Evolutionary conservation across 2,797 vertebrate species (phyloP), one percentile per base, ranked within the genome.

Genomic region (Ispidina picta): DNA sequence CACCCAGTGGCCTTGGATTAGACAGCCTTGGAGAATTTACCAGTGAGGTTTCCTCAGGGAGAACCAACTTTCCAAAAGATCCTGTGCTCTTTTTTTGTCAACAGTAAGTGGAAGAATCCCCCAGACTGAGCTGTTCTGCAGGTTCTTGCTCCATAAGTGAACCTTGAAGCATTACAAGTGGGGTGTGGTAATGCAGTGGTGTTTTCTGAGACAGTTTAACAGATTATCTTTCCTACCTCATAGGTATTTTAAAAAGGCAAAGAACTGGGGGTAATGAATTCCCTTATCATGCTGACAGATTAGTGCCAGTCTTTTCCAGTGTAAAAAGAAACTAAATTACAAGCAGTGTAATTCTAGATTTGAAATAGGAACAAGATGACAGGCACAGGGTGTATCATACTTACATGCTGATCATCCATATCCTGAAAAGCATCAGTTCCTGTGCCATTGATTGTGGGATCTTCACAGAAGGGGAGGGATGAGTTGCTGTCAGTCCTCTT

Each of bases 341-440:
- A 54, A 63, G 28, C 22, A 22, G 35, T 64, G 2, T 39, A 54
- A 56, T 48, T 87, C 71, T 59, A 31, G 29, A 74, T 75, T 85
- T 89, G 41, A 64, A 94, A 71, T 11, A 63, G 18, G 56, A 88
- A 83, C 3, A 66, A 76, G 43, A 41, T 6, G 28, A 70, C 13
- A 41, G 77, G 26, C 49, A 76, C 26, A 58, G 60, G 46, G 82
- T 83, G 81, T 86, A 78, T 83, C 25, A 49, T 71, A 96, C 98
- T 96, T 96, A 99, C 99, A 86, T 98, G 98, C 87, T 98, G 98
- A 35, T 98, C 97, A 8, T 99, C 98, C 1, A 64, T 49, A 81
- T 98, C 98, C 52, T 90, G 92, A 64, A 97, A 95, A 62, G 92
- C 95, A 8, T 94, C 89, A 12, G 23, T 33, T 2, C 83, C 96